Evolutionary conservation across 2,888 invertebrate genomes (phyloP), one percentile per base, ranked within the genome.

Genomic region (Bombylius major): DNA sequence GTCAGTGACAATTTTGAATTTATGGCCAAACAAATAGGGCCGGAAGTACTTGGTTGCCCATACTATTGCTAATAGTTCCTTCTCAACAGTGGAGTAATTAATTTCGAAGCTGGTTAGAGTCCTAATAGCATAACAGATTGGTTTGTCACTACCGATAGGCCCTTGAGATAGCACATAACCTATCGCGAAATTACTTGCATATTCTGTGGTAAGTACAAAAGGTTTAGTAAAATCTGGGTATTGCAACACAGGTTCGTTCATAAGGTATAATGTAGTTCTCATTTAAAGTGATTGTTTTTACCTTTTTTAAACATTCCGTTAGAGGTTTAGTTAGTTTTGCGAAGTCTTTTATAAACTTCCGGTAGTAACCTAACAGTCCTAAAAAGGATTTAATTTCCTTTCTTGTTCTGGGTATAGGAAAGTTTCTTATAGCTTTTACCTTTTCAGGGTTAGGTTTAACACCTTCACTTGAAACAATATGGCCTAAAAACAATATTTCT

Each of bases 11-110:
- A 36, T 36, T 9, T 36, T 6, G 9, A 36, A 36, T 36, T 36
- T 36, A 36, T 9, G 36, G 9, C 36, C 36, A 9, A 36, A 36
- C 1, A 36, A 9, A 9, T 36, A 36, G 36, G 36, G 36, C 4
- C 36, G 36, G 36, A 36, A 36, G 9, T 36, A 36, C 36, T 36
- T 36, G 5, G 36, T 36, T 36, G 36, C 5, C 36, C 36, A 36
- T 36, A 36, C 36, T 5, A 36, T 36, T 36, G 36, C 36, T 36
- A 36, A 36, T 36, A 69, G 50, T 61, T 70, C 69, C 47, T 67
- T 69, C 54, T 70, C 68, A 8, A 68, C 64, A 1, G 64, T 63
- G 4, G 61, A 60, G 42, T 68, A 67, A 23, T 63, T 65, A 5
- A 14, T 36, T 61, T 67, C 65, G 0, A 58, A 50, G 36, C 9